Evolutionary conservation across 2,888 invertebrate species (phyloP).

Genomic region (Troides aeacus): DNA sequence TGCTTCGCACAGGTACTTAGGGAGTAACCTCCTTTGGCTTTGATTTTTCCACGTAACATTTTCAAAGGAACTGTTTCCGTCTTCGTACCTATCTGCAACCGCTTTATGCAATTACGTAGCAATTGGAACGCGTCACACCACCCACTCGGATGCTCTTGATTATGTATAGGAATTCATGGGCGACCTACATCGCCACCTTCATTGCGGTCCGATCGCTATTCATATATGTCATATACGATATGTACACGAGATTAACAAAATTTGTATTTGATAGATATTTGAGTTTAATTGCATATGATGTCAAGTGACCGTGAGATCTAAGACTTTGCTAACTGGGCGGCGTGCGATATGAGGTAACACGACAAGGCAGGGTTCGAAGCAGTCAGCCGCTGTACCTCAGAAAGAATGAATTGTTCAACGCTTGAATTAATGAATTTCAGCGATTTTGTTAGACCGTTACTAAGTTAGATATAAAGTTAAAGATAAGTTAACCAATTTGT

Average conservation of each 20-base stretch:
- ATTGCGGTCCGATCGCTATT: not conserved
- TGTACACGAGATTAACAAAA: not conserved
- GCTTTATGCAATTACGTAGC: conserved; percentile 6
- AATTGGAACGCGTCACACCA: conserved; percentile 3
- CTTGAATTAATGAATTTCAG: too few species aligned
- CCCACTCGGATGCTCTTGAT: conserved; percentile 33
- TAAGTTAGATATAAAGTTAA: too few species aligned
- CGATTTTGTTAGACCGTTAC: too few species aligned
- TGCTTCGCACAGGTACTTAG: not conserved
- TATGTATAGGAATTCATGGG: conserved; percentile 42
- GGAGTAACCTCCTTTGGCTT: conserved; percentile 1
- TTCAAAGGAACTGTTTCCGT: not conserved
- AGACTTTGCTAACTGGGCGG: too few species aligned
- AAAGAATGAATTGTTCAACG: too few species aligned
- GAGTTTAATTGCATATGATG: too few species aligned
- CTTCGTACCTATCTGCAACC: not conserved
- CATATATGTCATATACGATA: not conserved
- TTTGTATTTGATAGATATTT: too few species aligned
- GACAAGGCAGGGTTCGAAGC: too few species aligned
- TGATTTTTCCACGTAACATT: not conserved
- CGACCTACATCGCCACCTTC: conserved; percentile 34
- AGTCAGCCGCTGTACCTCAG: too few species aligned
- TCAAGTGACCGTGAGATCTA: too few species aligned
- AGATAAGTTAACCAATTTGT: too few species aligned
- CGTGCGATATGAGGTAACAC: too few species aligned